Evolutionary conservation across 2,888 invertebrate genomes (phyloP).

Genomic region (Drosophila neotestacea): DNA sequence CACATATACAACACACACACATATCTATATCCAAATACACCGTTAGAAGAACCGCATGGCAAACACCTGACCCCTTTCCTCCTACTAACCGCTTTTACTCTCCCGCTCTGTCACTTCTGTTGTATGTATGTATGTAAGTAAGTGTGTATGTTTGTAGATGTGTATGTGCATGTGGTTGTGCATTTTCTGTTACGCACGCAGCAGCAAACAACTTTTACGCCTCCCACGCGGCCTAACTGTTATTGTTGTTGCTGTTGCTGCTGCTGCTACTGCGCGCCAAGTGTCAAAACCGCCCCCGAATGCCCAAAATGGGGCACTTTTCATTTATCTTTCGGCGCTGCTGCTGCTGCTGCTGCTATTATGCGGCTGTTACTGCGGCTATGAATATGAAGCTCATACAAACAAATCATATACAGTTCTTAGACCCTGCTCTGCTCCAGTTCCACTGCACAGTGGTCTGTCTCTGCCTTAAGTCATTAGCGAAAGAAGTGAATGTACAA

Average conservation of each 20-base stretch:
- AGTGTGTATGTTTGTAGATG: background rate
- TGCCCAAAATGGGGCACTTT: constrained; percentile 74
- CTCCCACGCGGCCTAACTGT: constrained; percentile 54
- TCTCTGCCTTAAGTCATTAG: background rate
- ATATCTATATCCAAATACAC: constrained; percentile 4
- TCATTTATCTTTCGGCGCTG: constrained; percentile 69
- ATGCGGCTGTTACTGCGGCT: constrained; percentile 53
- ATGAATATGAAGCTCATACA: constrained; percentile 64
- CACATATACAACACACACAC: constrained; percentile 33
- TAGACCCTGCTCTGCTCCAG: constrained; percentile 54
- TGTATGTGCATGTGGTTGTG: constrained; percentile 33
- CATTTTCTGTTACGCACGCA: constrained; percentile 74
- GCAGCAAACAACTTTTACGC: constrained; percentile 74
- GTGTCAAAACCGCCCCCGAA: constrained; percentile 79
- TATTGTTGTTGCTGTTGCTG: constrained; percentile 28
- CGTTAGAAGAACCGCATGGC: constrained; percentile 60
- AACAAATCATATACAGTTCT: constrained; percentile 12
- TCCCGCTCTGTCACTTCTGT: constrained; percentile 22
- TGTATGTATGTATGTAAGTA: constrained; percentile 23
- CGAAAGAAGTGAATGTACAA: no score
- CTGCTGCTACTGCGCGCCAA: constrained; percentile 54
- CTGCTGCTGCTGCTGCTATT: constrained; percentile 26
- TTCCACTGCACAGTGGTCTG: constrained; percentile 39
- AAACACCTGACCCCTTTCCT: constrained; percentile 57
- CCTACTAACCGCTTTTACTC: constrained; percentile 4